These are phyloP conservation scores for Helicolenus hilgendorfi DNA, from an alignment of 2,797 vertebrate genomes.

Conservation along the genomic window DNA sequence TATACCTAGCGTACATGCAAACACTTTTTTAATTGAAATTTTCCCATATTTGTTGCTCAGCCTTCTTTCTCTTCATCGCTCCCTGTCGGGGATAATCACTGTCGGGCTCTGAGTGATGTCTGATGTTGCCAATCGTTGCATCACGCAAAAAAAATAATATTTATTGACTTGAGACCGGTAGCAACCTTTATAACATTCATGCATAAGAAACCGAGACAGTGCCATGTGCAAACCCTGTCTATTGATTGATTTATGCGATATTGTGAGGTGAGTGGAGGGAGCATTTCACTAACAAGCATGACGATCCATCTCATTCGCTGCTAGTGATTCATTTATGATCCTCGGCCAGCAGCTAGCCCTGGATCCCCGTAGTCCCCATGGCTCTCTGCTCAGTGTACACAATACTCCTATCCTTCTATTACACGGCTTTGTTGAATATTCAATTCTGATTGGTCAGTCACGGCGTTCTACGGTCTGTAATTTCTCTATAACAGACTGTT, in stretches of 20 bases:
- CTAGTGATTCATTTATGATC: neutral
- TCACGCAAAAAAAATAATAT: neutral
- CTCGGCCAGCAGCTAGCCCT: neutral
- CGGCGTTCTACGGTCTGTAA: too few relatives aligned
- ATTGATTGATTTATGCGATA: neutral
- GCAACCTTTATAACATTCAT: neutral
- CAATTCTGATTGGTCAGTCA: too few relatives aligned
- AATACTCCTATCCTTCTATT: too few relatives aligned
- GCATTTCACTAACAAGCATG: neutral
- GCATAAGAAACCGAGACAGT: neutral
- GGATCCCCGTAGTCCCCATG: neutral
- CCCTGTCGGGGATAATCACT: neutral
- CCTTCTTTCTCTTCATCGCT: neutral
- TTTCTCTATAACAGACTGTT: too few relatives aligned
- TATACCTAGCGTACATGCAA: neutral
- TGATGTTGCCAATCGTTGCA: neutral
- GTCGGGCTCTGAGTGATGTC: neutral
- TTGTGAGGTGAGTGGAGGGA: neutral
- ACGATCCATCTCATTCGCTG: neutral
- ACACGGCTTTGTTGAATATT: too few relatives aligned
- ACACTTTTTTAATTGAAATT: neutral
- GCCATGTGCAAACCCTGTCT: neutral
- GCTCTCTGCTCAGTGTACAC: neutral
- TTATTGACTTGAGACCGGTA: neutral
- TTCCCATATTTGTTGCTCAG: neutral